Conservation (phyloP, 2,113 vertebrate genomes). For the Oncorhynchus mykiss region DNA sequence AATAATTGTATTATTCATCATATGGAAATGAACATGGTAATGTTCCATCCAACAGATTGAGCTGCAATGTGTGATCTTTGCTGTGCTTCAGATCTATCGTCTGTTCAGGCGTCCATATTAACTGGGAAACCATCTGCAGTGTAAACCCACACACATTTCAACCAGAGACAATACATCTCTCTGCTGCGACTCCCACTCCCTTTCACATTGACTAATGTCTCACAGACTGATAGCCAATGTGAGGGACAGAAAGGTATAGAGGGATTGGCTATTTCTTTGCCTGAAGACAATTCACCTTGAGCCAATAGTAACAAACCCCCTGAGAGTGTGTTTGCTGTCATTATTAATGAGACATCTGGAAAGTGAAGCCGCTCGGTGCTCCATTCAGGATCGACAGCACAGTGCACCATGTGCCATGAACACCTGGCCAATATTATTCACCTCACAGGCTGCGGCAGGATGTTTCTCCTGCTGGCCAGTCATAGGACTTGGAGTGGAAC, state of each 20-base stretch:
- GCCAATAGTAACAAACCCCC: constrained; percentile 30
- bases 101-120: neutral
- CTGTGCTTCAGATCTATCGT: neutral
- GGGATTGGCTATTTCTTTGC: constrained; percentile 14
- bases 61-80: constrained; percentile 2
- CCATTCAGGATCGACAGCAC: constrained; percentile 17
- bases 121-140: neutral
- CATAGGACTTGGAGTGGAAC: constrained; percentile 36
- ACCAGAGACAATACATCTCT: neutral
- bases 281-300: constrained; percentile 49
- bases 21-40: neutral
- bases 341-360: constrained; percentile 45
- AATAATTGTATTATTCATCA: neutral
- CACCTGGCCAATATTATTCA: constrained; percentile 43
- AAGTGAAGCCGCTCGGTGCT: constrained; percentile 32
- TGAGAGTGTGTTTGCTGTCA: constrained; percentile 18
- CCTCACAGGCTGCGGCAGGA: constrained; percentile 44
- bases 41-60: neutral
- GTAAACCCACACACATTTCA: neutral
- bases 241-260: constrained; percentile 17
- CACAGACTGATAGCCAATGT: constrained; percentile 14
- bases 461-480: constrained; percentile 28
- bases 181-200: constrained; percentile 1
- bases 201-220: constrained; percentile 15
- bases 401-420: constrained; percentile 9